Base-by-base conservation (phyloP, 2,797 vertebrate species). In the Enteromius afrohamiltoni region DNA sequence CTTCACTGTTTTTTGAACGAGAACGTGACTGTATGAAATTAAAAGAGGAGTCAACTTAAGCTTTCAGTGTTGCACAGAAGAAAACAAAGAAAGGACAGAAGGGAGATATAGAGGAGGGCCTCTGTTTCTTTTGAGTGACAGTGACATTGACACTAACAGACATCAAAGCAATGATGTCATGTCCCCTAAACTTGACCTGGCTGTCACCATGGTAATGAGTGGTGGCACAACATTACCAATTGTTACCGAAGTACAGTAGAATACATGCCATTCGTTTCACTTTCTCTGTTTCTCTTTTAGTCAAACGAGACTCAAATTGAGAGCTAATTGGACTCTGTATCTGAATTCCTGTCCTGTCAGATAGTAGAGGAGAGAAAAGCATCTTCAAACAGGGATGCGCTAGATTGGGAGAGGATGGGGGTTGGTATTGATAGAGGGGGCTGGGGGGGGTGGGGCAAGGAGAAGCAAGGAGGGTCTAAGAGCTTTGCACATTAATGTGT, bases 131-230 rank as follows among this genome's bases (percentile, higher is more conserved):
- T 74, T 45, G 79, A 86, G 26, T 79, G 83, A 86, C 77, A 83
- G 53, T 86, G 84, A 83, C 83, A 83, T 23, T 83, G 64, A 87
- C 70, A 83, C 69, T 67, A 83, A 62, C 77, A 85, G 84, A 87
- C 80, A 80, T 71, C 81, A 68, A 77, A 78, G 82, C 26, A 65
- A 83, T 83, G 82, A 83, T 83, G 82, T 86, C 82, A 85, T 3
- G 47, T 86, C 23, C 70, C 82, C 47, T 84, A 73, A 82, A 83
- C 71, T 26, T 9, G 58, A 86, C 79, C 73, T 37, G 23, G 13
- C 64, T 53, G 69, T 62, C 37, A 10, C 80, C 42, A 75, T 80
- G 68, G 80, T 62, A 68, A 88, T 80, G 40, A 75, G 77, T 47
- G 62, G 17, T 37, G 4, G 47, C 62, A 68, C 47, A 83, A 83